Conservation (phyloP, 1,140 invertebrate genomes). For the Lordiphosa mommai region DNA sequence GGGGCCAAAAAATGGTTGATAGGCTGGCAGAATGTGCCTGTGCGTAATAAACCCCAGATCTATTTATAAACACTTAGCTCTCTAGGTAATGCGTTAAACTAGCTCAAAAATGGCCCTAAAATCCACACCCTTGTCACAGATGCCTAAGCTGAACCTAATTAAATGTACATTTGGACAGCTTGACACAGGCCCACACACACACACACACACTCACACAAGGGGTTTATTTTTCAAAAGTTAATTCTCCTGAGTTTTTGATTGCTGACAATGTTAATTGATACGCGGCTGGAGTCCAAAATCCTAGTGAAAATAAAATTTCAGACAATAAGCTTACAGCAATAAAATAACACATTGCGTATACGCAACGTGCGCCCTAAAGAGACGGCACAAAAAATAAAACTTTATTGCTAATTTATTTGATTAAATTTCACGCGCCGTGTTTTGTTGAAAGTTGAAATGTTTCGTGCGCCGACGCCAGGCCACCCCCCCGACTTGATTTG, state of each 20-base stretch:
- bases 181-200: slow-evolving; percentile 17
- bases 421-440: slow-evolving; percentile 62
- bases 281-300: slow-evolving; percentile 33
- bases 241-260: slow-evolving; percentile 29
- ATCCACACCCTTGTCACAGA: slow-evolving; percentile 52
- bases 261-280: slow-evolving; percentile 74
- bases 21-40: background rate
- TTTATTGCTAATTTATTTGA: slow-evolving; percentile 77
- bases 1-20: background rate
- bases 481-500: slow-evolving; percentile 32
- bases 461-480: slow-evolving; percentile 34
- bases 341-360: slow-evolving; percentile 56
- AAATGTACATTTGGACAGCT: slow-evolving; percentile 55
- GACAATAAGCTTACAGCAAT: slow-evolving; percentile 30
- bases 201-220: background rate
- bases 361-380: slow-evolving; percentile 36
- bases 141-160: slow-evolving; percentile 49
- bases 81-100: slow-evolving; percentile 9
- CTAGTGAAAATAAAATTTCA: slow-evolving; percentile 32
- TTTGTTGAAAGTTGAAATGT: slow-evolving; percentile 36
- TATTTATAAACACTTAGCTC: slow-evolving; percentile 1
- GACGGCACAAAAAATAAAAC: slow-evolving; percentile 64
- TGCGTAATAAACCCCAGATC: background rate
- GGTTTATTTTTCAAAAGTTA: slow-evolving; percentile 7
- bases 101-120: slow-evolving; percentile 28